phyloP scores from a whole-genome alignment of 2,113 vertebrate species.

The Alethe castanea region DNA sequence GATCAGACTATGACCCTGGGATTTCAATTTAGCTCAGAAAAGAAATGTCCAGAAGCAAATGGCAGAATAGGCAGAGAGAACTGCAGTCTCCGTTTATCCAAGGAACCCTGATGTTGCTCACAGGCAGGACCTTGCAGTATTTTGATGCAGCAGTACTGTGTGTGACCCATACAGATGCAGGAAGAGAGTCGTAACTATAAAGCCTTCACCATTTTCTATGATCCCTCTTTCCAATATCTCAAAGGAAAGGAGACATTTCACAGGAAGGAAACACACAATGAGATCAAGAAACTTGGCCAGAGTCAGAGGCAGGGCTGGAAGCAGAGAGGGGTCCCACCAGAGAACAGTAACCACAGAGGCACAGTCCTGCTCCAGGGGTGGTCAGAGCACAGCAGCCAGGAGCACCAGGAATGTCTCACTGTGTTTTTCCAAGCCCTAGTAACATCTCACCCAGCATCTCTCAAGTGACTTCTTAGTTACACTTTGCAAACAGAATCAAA shows the following conservation, averaged over 20 bases:
- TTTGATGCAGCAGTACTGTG: neutral
- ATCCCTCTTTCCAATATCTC: neutral
- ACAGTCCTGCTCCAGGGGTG: neutral
- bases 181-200: neutral
- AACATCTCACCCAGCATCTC: neutral
- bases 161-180: neutral
- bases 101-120: neutral
- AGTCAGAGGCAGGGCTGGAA: neutral
- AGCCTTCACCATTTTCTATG: neutral
- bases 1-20: neutral
- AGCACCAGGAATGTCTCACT: neutral
- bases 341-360: neutral
- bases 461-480: neutral
- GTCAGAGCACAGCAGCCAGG: neutral
- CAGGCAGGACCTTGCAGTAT: neutral
- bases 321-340: neutral
- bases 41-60: neutral
- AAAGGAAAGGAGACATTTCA: neutral
- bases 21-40: constrained; percentile 2
- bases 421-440: neutral
- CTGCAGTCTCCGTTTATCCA: neutral
- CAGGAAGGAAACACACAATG: neutral
- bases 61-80: neutral
- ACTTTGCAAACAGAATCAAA: neutral
- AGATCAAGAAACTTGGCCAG: neutral